Base-by-base conservation (phyloP, 2,113 vertebrate species). In the Sylvilagus bachmani region DNA sequence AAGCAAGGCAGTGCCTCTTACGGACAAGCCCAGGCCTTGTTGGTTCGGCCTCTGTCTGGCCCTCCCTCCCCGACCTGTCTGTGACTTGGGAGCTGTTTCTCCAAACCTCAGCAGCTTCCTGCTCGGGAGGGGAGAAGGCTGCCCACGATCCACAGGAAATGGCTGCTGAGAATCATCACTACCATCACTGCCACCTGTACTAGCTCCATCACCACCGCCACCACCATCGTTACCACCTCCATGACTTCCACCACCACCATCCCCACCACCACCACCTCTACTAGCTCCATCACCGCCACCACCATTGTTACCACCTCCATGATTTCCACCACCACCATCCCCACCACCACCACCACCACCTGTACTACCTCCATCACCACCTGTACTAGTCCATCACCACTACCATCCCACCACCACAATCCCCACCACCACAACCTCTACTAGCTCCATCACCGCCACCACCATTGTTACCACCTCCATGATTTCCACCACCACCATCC, bases 351-450 rank as follows among this genome's bases (percentile, higher is more conserved):
- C 25, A 51, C 4, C 22, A 86, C 51, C 31, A 3, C 6, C 67
- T 9, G 16, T 25, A 44, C 27, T 3, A 44, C 1, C 6, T 4
- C 0, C 1, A 31, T 3, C 1, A 10, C 4, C 73, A 49, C 27
- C 29, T n/a, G n/a, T n/a, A 8, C 19, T 31, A 17, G n/a, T n/a
- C 12, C 19, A 11, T 16, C 17, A 6, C 17, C 29, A 13, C n/a
- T 25, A 12, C 17, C 8, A 62, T 3, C n/a, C n/a, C 51, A 25
- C 29, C 9, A 29, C 25, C 44, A 85, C 4, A 12, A 9, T 7
- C 17, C 44, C 10, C 31, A 31, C 1, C 25, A 62, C 1, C 1
- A 33, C 1, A n/a, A n/a, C n/a, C n/a, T n/a, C n/a, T n/a, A n/a
- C n/a, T n/a, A n/a, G n/a, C n/a, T n/a, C n/a, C n/a, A n/a, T n/a